phyloP scores from a whole-genome alignment of 2,797 vertebrate species.

The Ibycter americanus region DNA sequence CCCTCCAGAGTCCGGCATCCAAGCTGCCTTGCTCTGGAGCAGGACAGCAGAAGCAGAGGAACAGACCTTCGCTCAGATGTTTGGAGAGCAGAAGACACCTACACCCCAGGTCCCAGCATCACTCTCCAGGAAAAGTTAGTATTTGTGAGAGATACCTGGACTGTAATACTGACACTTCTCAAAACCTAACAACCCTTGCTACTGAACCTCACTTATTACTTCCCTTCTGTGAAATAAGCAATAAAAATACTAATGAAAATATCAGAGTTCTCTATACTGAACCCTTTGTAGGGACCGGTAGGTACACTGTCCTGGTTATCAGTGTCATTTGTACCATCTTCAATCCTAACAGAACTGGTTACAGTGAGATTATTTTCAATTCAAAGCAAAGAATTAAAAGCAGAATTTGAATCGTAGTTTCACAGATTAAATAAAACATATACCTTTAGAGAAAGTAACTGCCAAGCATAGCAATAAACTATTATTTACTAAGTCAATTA shows the following conservation, averaged over 20 bases:
- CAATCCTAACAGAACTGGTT: background rate
- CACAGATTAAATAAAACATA: background rate
- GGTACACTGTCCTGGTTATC: background rate
- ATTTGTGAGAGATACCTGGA: background rate
- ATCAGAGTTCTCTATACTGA: background rate
- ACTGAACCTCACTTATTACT: background rate
- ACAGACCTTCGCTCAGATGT: background rate
- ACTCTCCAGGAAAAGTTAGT: background rate
- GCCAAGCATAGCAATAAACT: background rate
- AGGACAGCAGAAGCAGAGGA: background rate
- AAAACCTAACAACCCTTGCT: background rate
- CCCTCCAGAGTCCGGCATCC: background rate
- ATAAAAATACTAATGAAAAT: background rate
- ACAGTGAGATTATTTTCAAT: background rate
- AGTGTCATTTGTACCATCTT: background rate
- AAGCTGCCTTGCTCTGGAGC: background rate
- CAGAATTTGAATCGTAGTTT: background rate
- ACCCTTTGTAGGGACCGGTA: background rate
- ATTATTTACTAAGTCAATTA: background rate
- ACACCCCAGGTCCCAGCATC: background rate
- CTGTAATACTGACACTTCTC: background rate
- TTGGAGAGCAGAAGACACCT: background rate
- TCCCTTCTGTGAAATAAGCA: background rate
- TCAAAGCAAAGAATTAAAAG: background rate
- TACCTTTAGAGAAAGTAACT: background rate